Percentiles rank a stretch among this genome's conserved stretches.
These are phyloP conservation scores for Pipra filicauda DNA, from an alignment of 2,113 vertebrate genomes.

Conservation along the genomic window DNA sequence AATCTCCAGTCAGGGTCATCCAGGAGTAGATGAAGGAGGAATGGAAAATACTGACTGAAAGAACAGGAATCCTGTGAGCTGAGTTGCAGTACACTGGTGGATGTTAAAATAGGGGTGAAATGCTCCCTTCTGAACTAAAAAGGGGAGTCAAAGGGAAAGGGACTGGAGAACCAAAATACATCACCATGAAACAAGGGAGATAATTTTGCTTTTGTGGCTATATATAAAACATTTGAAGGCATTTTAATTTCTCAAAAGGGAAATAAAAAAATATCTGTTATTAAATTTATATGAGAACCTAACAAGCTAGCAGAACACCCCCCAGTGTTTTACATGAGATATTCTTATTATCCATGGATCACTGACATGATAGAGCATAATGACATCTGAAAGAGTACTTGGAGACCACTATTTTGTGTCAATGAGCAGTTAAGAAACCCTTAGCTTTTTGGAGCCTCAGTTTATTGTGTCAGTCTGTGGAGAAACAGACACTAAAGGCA, in stretches of 20 bases:
- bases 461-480: conserved; percentile 57
- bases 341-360: conserved; percentile 47
- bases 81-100: background rate
- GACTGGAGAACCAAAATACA: background rate
- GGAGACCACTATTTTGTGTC: conserved; percentile 55
- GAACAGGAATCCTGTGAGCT: background rate
- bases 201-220: background rate
- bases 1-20: background rate
- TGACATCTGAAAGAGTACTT: conserved; percentile 48
- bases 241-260: conserved; percentile 46
- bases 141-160: background rate
- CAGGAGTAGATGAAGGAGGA: background rate
- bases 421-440: conserved; percentile 59
- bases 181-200: background rate
- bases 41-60: background rate
- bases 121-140: background rate
- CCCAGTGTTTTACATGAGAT: conserved; percentile 22
- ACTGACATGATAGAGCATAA: conserved; percentile 40
- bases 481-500: conserved; percentile 53
- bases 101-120: background rate
- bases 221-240: background rate
- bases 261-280: conserved; percentile 41
- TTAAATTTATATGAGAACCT: conserved; percentile 50
- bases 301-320: conserved; percentile 43
- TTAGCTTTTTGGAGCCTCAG: conserved; percentile 24